These are phyloP conservation scores for Metalampra italica DNA, from an alignment of 2,888 invertebrate species.

Conservation along the genomic window DNA sequence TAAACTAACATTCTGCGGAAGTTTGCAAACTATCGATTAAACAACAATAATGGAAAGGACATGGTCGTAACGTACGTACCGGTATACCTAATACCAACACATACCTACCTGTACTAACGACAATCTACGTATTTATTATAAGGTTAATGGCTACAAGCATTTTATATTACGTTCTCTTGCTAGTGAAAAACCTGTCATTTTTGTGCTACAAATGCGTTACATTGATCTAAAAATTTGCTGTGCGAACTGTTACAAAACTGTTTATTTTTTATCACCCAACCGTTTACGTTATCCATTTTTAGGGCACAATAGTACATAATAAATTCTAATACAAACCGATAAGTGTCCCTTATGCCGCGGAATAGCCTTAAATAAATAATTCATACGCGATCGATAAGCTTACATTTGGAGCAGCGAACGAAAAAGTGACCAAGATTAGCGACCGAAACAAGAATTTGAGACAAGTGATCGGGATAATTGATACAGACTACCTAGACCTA, in stretches of 20 bases:
- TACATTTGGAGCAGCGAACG: background rate
- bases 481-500: no score
- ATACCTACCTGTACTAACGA: background rate
- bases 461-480: no score
- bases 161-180: background rate
- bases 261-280: slow-evolving; percentile 30
- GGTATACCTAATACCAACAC: background rate
- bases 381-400: slow-evolving; percentile 20
- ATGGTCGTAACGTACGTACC: slow-evolving; percentile 1
- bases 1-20: slow-evolving; percentile 3
- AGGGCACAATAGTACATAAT: slow-evolving; percentile 52
- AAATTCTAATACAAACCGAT: slow-evolving; percentile 31
- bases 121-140: background rate
- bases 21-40: background rate
- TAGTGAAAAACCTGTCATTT: slow-evolving; percentile 29
- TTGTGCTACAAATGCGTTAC: slow-evolving; percentile 34
- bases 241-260: slow-evolving; percentile 28
- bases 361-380: slow-evolving; percentile 48
- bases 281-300: slow-evolving; percentile 50
- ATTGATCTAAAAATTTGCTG: slow-evolving; percentile 36
- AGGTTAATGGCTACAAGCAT: background rate
- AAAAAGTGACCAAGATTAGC: background rate
- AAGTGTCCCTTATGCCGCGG: slow-evolving; percentile 25
- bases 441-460: no score
- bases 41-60: slow-evolving; percentile 6